phyloP scores from a whole-genome alignment of 1,140 invertebrate species.

The Sminthurides bifidus region DNA sequence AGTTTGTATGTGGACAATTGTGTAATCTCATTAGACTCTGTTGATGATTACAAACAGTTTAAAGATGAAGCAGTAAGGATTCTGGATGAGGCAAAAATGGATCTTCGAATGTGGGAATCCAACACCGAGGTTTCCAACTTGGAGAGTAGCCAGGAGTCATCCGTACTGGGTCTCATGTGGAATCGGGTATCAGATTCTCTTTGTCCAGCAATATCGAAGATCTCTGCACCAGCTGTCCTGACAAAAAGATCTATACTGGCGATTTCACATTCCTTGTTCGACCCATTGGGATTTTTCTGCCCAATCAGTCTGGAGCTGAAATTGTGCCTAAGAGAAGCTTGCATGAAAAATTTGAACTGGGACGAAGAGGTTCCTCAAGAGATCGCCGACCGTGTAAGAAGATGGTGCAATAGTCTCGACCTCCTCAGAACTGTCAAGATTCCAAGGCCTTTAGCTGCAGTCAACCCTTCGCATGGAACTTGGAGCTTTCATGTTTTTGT shows the following conservation, averaged over 20 bases:
- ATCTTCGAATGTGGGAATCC: constrained; percentile 31
- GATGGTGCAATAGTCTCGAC: not conserved
- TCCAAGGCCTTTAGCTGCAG: not conserved
- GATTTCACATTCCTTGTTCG: constrained; percentile 8
- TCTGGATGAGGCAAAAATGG: constrained; percentile 32
- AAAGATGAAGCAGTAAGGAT: constrained; percentile 19
- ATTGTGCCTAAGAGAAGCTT: constrained; percentile 15
- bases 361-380: constrained; percentile 18
- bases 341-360: constrained; percentile 14
- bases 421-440: not conserved
- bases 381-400: not conserved
- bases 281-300: constrained; percentile 22
- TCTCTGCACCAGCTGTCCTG: not conserved
- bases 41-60: constrained; percentile 26
- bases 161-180: constrained; percentile 3
- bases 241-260: constrained; percentile 26
- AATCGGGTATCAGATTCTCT: not conserved
- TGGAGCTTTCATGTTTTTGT: not conserved
- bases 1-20: constrained; percentile 33
- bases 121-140: not conserved
- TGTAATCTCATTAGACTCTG: constrained; percentile 26
- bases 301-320: constrained; percentile 12
- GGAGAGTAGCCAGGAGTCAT: not conserved
- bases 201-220: not conserved
- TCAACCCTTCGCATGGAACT: not conserved